A percentile compares a stretch with the other conserved stretches of the same genome.
phyloP scores from a whole-genome alignment of 2,113 vertebrate species.

The Dromaius novaehollandiae region DNA sequence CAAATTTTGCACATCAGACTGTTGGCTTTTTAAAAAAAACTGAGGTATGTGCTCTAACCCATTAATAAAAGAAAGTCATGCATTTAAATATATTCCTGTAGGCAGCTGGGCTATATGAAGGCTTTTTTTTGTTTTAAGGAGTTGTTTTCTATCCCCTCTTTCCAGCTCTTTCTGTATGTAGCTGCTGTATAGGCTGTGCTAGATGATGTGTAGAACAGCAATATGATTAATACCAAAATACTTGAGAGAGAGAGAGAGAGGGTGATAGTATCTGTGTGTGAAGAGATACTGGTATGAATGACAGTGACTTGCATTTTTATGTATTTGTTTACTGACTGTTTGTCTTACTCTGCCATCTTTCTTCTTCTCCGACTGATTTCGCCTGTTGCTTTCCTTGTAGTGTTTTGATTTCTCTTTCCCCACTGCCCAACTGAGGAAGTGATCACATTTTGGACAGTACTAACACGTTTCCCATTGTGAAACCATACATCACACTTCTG shows the following conservation, averaged over 20 bases:
- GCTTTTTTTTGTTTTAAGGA: background rate
- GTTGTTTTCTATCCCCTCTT: background rate
- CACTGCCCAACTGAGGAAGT: fast-evolving
- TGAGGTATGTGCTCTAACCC: too few relatives aligned
- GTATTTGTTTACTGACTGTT: background rate
- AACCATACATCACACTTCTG: background rate
- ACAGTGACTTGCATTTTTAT: background rate
- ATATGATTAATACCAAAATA: background rate
- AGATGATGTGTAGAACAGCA: background rate
- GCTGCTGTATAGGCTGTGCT: background rate
- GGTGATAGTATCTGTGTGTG: background rate
- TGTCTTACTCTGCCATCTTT: background rate
- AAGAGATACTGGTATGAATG: background rate
- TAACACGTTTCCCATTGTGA: background rate
- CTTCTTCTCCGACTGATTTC: background rate
- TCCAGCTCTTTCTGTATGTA: background rate
- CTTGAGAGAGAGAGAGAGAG: background rate
- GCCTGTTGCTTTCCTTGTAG: background rate
- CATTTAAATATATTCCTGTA: background rate
- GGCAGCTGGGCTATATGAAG: background rate
- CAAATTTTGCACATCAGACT: background rate
- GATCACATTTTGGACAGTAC: background rate
- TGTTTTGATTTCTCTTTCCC: background rate
- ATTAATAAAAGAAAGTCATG: background rate
- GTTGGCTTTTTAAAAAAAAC: background rate